Conservation (phyloP, 2,113 vertebrate species). For the Lophotis ruficrista region DNA sequence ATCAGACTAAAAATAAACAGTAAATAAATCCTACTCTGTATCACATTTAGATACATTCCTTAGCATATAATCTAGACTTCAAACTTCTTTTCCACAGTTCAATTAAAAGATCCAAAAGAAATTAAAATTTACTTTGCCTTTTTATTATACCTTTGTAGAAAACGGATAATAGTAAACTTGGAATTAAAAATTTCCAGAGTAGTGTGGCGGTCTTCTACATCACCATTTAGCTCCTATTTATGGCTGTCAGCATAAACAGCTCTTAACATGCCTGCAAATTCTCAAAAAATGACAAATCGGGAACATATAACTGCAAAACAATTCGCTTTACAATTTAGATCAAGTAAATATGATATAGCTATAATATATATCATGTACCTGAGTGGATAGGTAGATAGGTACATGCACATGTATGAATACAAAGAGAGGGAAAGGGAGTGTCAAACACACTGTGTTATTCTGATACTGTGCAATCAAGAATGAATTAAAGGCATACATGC, state of each 20-base stretch:
- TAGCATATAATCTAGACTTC: not conserved
- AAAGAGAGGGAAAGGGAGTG: not conserved
- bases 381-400: not conserved
- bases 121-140: not conserved
- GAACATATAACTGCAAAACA: not conserved
- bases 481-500: not conserved
- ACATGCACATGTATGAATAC: rapidly evolving
- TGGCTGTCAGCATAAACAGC: not conserved
- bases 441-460: not conserved
- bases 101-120: not conserved
- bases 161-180: not conserved
- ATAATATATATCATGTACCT: too few species aligned
- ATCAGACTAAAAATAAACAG: not conserved
- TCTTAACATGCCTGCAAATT: not conserved
- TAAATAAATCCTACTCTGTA: not conserved
- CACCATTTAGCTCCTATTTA: not conserved
- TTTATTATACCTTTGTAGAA: not conserved
- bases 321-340: not conserved
- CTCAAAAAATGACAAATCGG: not conserved
- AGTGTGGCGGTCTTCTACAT: not conserved
- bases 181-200: not conserved
- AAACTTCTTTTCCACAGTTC: not conserved
- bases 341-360: not conserved
- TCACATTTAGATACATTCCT: not conserved
- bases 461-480: not conserved